Evolutionary conservation across 2,797 vertebrate species (phyloP).

Genomic region (Tamandua tetradactyla): DNA sequence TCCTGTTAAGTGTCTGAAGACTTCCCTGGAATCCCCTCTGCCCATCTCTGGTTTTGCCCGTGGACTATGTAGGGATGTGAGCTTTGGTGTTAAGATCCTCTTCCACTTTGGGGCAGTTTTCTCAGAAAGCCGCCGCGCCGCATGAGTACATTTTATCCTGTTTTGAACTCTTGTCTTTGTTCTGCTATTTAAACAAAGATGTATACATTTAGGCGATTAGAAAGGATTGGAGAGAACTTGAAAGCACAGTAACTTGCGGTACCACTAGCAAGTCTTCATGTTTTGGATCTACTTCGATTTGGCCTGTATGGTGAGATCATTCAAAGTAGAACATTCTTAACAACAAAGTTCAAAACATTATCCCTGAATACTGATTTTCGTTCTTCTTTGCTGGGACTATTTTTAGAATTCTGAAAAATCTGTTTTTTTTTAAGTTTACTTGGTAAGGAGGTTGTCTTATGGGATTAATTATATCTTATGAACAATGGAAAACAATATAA

Average conservation of each 20-base stretch:
- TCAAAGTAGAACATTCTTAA: slow-evolving; percentile 33
- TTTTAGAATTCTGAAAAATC: slow-evolving; percentile 68
- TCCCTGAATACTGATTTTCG: slow-evolving; percentile 52
- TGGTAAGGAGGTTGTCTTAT: slow-evolving; percentile 74
- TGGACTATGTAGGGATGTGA: background rate
- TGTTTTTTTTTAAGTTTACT: slow-evolving; percentile 74
- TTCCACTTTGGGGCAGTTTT: background rate
- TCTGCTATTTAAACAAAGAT: slow-evolving; percentile 50
- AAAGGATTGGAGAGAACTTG: background rate
- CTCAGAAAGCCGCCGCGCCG: background rate
- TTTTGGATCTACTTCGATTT: slow-evolving; percentile 29
- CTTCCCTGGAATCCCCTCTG: background rate
- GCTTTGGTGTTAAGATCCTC: background rate
- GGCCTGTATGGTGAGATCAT: background rate
- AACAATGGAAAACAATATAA: slow-evolving; percentile 69
- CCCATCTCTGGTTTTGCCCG: slow-evolving; percentile 17
- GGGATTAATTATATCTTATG: slow-evolving; percentile 76
- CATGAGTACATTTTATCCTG: background rate
- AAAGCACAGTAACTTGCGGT: slow-evolving; percentile 6
- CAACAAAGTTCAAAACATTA: slow-evolving; percentile 41
- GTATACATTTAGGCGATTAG: background rate
- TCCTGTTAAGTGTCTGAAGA: slow-evolving; percentile 69
- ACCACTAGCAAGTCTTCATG: background rate
- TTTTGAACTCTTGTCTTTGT: slow-evolving; percentile 42
- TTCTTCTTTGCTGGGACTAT: slow-evolving; percentile 48